phyloP scores from a whole-genome alignment of 2,888 invertebrate species.

The Pandemis corylana region DNA sequence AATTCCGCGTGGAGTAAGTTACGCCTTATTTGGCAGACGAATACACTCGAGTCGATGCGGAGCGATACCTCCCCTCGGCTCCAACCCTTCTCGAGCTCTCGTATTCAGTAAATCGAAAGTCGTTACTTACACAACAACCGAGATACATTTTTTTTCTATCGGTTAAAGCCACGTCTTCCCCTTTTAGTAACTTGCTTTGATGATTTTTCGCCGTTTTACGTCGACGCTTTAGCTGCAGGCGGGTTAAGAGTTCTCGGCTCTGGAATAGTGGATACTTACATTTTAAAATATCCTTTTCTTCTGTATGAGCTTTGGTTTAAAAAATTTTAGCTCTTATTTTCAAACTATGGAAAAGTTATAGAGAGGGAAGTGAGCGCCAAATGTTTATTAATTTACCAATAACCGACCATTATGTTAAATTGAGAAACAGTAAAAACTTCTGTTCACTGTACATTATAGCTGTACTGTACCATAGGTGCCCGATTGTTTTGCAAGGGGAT shows the following conservation, averaged over 20 bases:
- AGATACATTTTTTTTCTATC: constrained; percentile 72
- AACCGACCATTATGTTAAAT: no score
- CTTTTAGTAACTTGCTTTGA: constrained; percentile 65
- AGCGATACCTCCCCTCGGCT: constrained; percentile 70
- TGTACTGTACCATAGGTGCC: no score
- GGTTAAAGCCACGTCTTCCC: constrained; percentile 64
- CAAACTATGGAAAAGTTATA: no score
- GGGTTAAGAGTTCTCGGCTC: constrained; percentile 30
- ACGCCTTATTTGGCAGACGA: constrained; percentile 79
- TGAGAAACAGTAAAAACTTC: no score
- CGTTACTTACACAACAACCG: constrained; percentile 74
- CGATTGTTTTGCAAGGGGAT: no score
- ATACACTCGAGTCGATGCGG: constrained; percentile 71
- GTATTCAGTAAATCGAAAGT: constrained; percentile 79
- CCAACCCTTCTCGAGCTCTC: constrained; percentile 75
- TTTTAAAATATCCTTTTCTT: not conserved
- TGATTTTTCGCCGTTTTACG: constrained; percentile 65
- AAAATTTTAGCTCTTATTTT: no score
- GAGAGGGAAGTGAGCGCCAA: no score
- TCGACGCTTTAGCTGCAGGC: constrained; percentile 50
- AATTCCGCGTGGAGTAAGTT: constrained; percentile 68
- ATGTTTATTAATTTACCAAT: no score
- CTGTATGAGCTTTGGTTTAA: not conserved
- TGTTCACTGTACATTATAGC: not conserved
- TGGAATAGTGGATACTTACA: constrained; percentile 17